These are phyloP conservation scores for Ophraella communa DNA, from an alignment of 2,888 invertebrate species.

Conservation along the genomic window DNA sequence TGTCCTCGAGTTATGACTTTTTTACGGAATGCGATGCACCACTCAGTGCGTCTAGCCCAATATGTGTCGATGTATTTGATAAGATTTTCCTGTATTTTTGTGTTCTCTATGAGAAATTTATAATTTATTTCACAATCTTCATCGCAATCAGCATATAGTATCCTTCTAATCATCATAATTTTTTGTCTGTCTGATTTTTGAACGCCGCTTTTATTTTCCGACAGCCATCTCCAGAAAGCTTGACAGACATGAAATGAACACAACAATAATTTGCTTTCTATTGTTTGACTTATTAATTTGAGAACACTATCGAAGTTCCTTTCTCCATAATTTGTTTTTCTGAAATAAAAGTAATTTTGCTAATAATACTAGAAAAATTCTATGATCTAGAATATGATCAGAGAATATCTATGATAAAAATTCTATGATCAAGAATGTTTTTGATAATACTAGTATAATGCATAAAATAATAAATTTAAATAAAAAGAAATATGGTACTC, in stretches of 20 bases:
- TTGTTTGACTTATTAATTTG: neutral
- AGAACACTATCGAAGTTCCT: neutral
- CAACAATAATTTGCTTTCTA: neutral
- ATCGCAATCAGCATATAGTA: constrained; percentile 5
- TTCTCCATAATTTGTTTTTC: neutral
- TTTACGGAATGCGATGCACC: constrained; percentile 13
- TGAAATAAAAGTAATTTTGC: neutral
- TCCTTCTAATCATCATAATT: constrained; percentile 10
- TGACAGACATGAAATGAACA: neutral
- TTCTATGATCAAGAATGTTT: too few relatives aligned
- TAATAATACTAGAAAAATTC: too few relatives aligned
- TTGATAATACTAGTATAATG: too few relatives aligned
- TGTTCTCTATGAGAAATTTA: too few relatives aligned
- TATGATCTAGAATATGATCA: too few relatives aligned
- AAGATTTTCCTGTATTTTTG: neutral
- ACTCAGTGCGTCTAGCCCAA: neutral
- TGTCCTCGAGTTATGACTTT: constrained; percentile 7
- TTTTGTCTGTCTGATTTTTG: constrained; percentile 7
- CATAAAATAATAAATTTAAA: too few relatives aligned
- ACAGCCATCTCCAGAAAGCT: too few relatives aligned
- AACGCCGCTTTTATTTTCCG: neutral
- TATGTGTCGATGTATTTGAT: neutral
- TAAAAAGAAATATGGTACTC: too few relatives aligned
- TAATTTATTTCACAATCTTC: constrained; percentile 13
- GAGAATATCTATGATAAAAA: too few relatives aligned